Conservation (phyloP, 2,797 vertebrate genomes). For the Acanthiza pusilla region DNA sequence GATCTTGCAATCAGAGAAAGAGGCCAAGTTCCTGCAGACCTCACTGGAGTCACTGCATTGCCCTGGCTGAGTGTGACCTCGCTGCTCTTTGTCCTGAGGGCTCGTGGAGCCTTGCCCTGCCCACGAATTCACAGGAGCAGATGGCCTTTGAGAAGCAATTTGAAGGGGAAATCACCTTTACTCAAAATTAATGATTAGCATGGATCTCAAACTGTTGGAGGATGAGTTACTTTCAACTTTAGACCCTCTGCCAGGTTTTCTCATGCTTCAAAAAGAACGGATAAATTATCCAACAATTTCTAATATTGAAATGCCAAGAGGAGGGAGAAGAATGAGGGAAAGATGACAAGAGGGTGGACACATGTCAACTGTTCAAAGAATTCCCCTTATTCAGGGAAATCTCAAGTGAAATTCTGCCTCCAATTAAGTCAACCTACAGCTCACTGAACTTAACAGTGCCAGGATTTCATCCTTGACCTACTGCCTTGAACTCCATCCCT, state of each 20-base stretch:
- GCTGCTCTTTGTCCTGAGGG: not conserved
- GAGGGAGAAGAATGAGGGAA: not conserved
- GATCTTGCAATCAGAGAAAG: not conserved
- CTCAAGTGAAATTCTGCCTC: constrained; percentile 3
- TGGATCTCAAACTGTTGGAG: not conserved
- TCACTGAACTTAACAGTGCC: not conserved
- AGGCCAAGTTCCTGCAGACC: not conserved
- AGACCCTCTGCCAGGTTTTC: constrained; percentile 13
- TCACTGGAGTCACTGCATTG: not conserved
- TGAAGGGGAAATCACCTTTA: not conserved
- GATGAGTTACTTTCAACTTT: not conserved
- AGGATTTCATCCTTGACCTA: not conserved
- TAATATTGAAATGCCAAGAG: constrained; percentile 31
- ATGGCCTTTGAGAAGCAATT: not conserved
- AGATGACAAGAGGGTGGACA: constrained; percentile 11
- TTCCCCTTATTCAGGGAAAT: constrained; percentile 35
- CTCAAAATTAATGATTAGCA: not conserved
- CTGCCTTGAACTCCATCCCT: not conserved
- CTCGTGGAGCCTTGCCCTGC: not conserved
- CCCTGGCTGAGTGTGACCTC: not conserved
- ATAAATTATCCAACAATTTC: constrained; percentile 43
- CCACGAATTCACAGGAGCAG: not conserved
- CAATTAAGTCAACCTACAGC: not conserved
- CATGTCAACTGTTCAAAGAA: not conserved
- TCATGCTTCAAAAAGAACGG: constrained; percentile 5